Evolutionary conservation across 2,113 vertebrate species (phyloP), one percentile per base, ranked within the genome.

Genomic region (Ibidorhyncha struthersii): DNA sequence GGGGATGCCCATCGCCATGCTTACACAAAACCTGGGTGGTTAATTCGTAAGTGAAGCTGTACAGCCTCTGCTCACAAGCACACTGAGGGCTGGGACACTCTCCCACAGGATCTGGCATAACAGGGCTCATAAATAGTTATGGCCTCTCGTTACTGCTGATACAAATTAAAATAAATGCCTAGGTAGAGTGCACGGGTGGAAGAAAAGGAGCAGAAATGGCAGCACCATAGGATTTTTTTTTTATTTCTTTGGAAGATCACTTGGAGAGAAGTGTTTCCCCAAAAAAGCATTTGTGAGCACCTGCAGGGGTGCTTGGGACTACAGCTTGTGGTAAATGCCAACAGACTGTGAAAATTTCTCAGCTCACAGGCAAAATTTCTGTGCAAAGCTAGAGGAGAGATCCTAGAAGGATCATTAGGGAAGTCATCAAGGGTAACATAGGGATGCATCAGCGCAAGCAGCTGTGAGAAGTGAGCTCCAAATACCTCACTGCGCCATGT

Each of bases 201-300:
- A 5, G 7, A 50, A 79, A 67, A 76, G 16, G n/a, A 61, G 19
- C 22, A 84, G 30, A 59, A 45, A 21, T 69, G 43, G 20, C 29
- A 83, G 29, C 7, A 4, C 12, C 12, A 12, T 2, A n/a, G 38
- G 18, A 53, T 8, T 45, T 62, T 62, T 71, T 53, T 79, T 40
- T 27, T n/a, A n/a, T 63, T 14, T 10, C 15, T 77, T 77, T 81
- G 25, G 59, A 61, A 89, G 21, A 16, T 49, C 49, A 50, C 20
- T 67, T 72, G n/a, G 32, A 52, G 29, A 41, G 38, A 72, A 32
- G 3, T 80, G 12, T n/a, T 90, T 76, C 47, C n/a, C 32, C 20
- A 8, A 22, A 43, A 43, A 90, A 50, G 20, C 1, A 1, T 36
- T 10, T 0, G 0, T 38, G 40, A 73, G 13, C 10, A 25, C 8